Base-by-base conservation (phyloP, 2,113 vertebrate genomes). In the Cyanistes caeruleus region DNA sequence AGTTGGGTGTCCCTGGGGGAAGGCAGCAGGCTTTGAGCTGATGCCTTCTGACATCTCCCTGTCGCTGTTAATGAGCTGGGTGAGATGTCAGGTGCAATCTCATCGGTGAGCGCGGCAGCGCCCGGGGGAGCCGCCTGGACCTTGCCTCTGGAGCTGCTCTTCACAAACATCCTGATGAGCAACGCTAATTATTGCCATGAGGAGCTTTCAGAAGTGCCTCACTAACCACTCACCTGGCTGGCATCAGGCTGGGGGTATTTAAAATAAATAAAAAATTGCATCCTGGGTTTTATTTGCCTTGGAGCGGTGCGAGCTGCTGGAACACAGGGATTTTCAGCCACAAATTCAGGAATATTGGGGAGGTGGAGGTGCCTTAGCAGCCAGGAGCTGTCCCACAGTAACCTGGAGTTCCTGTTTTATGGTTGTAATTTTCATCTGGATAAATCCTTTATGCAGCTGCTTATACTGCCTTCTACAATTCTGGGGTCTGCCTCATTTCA, bases 21-120 rank as follows among this genome's bases (percentile, higher is more conserved):
- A 92, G 2, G 59, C 95, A 69, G 93, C n/a, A 8, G 44, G 0
- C 48, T 59, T 22, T 97, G 96, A 97, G 31, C 63, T 97, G 84
- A 97, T 96, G 91, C 56, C 68, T 94, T 90, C n/a, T 93, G 96
- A 97, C 97, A 77, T 87, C 39, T 96, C 87, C 65, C 96, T 97
- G 7, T 59, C 83, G 70, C 85, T 63, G 85, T 67, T 95, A 91
- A 95, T 90, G 80, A 78, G 93, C 91, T 44, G 96, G 64, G 75
- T 80, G 91, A 94, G 87, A 65, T 69, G 97, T 97, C 97, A 85
- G 93, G 55, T 43, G 56, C 15, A 55, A 96, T 97, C 70, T 93
- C 19, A 79, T 97, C 96, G 96, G n/a, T 3, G 1, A 21, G 53
- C 33, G 65, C 87, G 64, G 75, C 90, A 23, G 4, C 12, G 56